A percentile compares a stretch with the other conserved stretches of the same genome.
Conservation (phyloP, 2,797 vertebrate species). For the Cynopterus sphinx region DNA sequence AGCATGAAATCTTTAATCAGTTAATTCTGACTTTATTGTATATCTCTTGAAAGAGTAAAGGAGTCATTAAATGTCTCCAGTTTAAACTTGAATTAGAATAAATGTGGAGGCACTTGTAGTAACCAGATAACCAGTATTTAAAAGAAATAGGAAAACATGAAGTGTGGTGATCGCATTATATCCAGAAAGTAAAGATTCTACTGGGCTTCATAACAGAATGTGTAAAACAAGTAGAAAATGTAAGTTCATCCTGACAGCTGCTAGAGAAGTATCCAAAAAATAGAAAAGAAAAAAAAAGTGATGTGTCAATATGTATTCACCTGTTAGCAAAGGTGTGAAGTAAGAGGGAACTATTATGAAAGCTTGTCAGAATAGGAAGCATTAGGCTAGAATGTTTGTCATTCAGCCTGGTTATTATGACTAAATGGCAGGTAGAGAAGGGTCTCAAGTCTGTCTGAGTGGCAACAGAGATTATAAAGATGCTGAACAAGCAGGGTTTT, state of each 20-base stretch:
- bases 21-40: background rate
- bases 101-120: background rate
- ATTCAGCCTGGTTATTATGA: conserved; percentile 59
- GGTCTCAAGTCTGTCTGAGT: background rate
- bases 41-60: background rate
- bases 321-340: conserved; percentile 65
- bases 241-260: conserved; percentile 61
- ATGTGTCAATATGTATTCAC: conserved; percentile 68
- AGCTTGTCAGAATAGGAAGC: conserved; percentile 63
- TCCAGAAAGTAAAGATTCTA: background rate
- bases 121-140: background rate
- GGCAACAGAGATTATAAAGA: conserved; percentile 48
- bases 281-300: conserved; percentile 52
- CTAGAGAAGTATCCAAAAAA: conserved; percentile 49
- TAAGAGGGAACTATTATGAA: conserved; percentile 74
- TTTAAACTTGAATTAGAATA: background rate
- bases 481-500: conserved; percentile 2
- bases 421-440: conserved; percentile 52
- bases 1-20: background rate
- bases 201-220: background rate
- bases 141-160: background rate
- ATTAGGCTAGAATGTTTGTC: conserved; percentile 53
- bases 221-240: conserved; percentile 30
- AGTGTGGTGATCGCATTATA: background rate
- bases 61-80: background rate